Percentiles rank a stretch among this genome's conserved stretches.
Conservation (phyloP, 1,140 invertebrate species). For the Atta cephalotes region DNA sequence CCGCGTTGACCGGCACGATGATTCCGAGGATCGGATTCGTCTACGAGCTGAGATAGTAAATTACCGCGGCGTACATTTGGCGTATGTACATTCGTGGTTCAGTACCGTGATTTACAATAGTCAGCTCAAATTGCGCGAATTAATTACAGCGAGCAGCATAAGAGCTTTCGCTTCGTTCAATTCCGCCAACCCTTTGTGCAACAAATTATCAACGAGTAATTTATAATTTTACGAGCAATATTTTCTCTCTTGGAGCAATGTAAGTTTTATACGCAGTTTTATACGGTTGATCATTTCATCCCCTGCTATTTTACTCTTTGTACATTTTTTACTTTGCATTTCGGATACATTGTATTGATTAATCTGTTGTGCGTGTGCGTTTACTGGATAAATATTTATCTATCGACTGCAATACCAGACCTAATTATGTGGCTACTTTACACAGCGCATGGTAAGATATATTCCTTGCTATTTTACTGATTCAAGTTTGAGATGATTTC, state of each 20-base stretch:
- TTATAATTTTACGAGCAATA: neutral
- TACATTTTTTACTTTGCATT: neutral
- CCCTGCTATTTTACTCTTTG: neutral
- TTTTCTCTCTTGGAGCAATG: neutral
- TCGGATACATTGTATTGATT: slow-evolving; percentile 7
- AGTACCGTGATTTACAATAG: slow-evolving; percentile 28
- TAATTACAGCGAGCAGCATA: slow-evolving; percentile 26
- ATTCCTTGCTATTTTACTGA: neutral
- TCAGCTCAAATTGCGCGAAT: slow-evolving; percentile 26
- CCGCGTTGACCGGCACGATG: slow-evolving; percentile 16
- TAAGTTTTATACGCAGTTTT: neutral
- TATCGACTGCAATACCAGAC: neutral
- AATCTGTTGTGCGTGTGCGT: neutral
- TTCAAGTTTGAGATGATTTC: slow-evolving; percentile 3
- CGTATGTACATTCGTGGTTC: slow-evolving; percentile 9
- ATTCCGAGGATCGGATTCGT: slow-evolving; percentile 43
- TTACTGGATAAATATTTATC: slow-evolving; percentile 19
- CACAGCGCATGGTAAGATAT: neutral
- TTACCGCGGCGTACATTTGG: slow-evolving; percentile 32
- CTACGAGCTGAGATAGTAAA: slow-evolving; percentile 41
- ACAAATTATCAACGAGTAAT: slow-evolving; percentile 1
- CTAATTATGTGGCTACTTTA: slow-evolving; percentile 18
- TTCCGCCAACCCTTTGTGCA: neutral
- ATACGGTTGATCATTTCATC: neutral
- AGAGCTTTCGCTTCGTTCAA: neutral